phyloP scores from a whole-genome alignment of 2,113 vertebrate genomes.

The Struthio camelus region DNA sequence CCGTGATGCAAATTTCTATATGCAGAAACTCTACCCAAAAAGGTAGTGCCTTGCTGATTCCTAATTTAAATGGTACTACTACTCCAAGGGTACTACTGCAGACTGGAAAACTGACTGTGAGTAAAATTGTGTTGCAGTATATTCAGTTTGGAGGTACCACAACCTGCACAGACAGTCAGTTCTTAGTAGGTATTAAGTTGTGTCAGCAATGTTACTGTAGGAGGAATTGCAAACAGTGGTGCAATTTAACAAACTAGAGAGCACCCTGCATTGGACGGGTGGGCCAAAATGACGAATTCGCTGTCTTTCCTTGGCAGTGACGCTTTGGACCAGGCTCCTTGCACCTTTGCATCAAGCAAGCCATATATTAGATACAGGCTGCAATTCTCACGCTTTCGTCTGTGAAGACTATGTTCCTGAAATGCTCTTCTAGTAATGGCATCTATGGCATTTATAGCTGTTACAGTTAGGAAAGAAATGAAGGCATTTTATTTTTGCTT shows the following conservation, averaged over 20 bases:
- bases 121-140: too few species aligned
- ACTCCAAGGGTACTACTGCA: background rate
- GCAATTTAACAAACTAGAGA: background rate
- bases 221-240: background rate
- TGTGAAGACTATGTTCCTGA: background rate
- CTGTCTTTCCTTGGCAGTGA: background rate
- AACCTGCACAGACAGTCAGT: background rate
- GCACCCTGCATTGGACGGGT: background rate
- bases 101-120: background rate
- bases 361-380: background rate
- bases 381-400: background rate
- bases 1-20: background rate
- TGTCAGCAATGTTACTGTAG: accelerated
- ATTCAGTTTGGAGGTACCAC: background rate
- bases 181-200: background rate
- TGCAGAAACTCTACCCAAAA: too few species aligned
- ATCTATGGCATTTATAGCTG: background rate
- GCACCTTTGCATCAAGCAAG: background rate
- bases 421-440: background rate
- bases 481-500: background rate
- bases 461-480: background rate
- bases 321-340: background rate
- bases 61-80: background rate
- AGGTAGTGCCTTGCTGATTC: too few species aligned
- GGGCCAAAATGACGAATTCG: background rate